Evolutionary conservation across 2,113 vertebrate species (phyloP), one percentile per base, ranked within the genome.

Genomic region (Anhinga rufa): DNA sequence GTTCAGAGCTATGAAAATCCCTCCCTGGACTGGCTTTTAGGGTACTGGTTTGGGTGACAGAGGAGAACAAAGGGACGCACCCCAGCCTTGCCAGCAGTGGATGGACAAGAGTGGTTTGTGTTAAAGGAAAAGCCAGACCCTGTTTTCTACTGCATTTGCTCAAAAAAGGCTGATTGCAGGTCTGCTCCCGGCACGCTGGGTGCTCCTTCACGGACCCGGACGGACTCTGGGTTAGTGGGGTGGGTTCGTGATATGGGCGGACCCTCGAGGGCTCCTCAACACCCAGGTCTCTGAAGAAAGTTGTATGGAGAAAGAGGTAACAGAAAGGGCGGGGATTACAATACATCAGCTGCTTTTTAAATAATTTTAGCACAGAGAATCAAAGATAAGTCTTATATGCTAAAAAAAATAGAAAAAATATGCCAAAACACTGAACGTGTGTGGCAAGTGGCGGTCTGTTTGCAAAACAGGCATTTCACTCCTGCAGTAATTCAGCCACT

Each of bases 391-490:
- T 19, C n/a, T 51, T 25, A 16, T 2, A 29, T 19, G 22, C 29
- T 77, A 29, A 36, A 57, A 64, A n/a, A 29, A n/a, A 34, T 14
- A 16, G 9, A 7, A 15, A 17, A 76, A 66, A 21, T 4, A 24
- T 1, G 9, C 42, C 19, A 9, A n/a, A 49, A 68, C 5, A 12
- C 7, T 20, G 25, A 29, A n/a, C 1, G 11, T 3, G 52, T 3
- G 18, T 12, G 32, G 38, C 55, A 29, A 34, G 38, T 4, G 9
- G 21, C 2, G 12, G n/a, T 18, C 29, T 18, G 7, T 12, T 13
- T 48, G 48, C 55, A 52, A 17, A 19, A 12, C 8, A 28, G 38
- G 21, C 15, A 4, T 44, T 46, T 24, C 12, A 26, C 11, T 20
- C 8, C 14, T 17, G 65, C 75, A 62, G 22, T 12, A 29, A 18